Base-by-base conservation (phyloP, 2,797 vertebrate species). In the Melanotaenia maccullochi region DNA sequence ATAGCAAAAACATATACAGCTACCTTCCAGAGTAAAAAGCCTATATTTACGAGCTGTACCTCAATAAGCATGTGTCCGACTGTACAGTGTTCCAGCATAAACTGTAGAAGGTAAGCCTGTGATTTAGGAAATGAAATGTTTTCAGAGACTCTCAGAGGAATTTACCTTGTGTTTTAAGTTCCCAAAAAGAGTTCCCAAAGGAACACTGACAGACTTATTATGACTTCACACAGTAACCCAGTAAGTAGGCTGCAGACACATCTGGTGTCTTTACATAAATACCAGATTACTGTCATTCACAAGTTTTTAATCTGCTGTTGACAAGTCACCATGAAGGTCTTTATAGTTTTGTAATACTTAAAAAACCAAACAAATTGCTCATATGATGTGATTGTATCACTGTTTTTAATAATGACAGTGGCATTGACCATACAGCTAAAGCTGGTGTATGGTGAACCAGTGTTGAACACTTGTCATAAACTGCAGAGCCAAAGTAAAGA, bases 111-210 rank as follows among this genome's bases (percentile, higher is more conserved):
- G 60, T 54, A 81, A 79, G 56, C 78, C 75, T 81, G 72, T 88
- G 82, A 82, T 92, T 92, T 89, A 73, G 85, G 69, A 88, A 92
- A 90, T 86, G 1, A 85, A 85, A 85, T 75, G 85, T 89, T 91
- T 81, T 70, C 56, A 72, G 63, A 78, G 68, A 74, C 65, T 68
- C 70, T 63, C 63, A 2, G 32, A 75, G 85, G 85, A 89, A 85
- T 86, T 82, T 58, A 70, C 42, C 24, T 20, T 30, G 22, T 42
- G 47, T 24, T 57, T 80, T 57, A 38, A 65, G 63, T 68, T 85
- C 52, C 74, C 36, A 56, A 60, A 47, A 74, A 65, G 71, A 79
- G 68, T n/a, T 35, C 60, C 28, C 14, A 47, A 22, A 57, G 16
- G 35, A 64, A 59, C 54, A 69, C 38, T 51, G 47, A 72, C 49